phyloP scores from a whole-genome alignment of 2,113 vertebrate genomes.

The Rhinichthys klamathensis region DNA sequence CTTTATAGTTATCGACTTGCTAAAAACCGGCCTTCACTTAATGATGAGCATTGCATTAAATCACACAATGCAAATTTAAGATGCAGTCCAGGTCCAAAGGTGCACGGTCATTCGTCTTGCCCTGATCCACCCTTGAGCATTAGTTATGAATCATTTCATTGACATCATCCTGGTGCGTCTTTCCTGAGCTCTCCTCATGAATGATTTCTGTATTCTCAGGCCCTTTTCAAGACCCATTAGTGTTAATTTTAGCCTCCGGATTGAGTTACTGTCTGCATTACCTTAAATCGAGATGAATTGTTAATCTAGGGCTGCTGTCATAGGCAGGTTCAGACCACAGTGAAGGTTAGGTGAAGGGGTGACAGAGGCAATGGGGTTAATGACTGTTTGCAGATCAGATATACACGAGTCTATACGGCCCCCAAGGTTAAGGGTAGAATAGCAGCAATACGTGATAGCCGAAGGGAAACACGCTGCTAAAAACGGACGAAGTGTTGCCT shows the following conservation, averaged over 20 bases:
- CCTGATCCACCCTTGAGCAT: slow-evolving; percentile 30
- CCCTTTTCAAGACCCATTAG: slow-evolving; percentile 31
- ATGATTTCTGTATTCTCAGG: slow-evolving; percentile 51
- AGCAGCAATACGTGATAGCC: slow-evolving; percentile 33
- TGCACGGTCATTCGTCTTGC: background rate
- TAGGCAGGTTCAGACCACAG: slow-evolving; percentile 46
- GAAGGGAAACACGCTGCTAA: slow-evolving; percentile 61
- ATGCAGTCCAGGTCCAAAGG: background rate
- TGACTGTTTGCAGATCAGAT: slow-evolving; percentile 53
- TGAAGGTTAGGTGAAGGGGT: slow-evolving; percentile 47
- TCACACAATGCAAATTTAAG: background rate
- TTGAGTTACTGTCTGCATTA: slow-evolving; percentile 35
- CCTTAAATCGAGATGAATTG: slow-evolving; percentile 51
- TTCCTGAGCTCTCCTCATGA: slow-evolving; percentile 30
- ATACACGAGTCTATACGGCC: slow-evolving; percentile 5
- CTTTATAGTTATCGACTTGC: too few relatives aligned
- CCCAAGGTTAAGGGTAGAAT: slow-evolving; percentile 39
- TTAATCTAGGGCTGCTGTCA: slow-evolving; percentile 44
- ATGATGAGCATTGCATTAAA: background rate
- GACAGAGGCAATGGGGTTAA: slow-evolving; percentile 42
- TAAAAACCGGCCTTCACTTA: too few relatives aligned
- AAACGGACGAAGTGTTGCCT: slow-evolving; percentile 62
- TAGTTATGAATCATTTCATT: slow-evolving; percentile 46
- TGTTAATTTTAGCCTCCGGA: slow-evolving; percentile 27
- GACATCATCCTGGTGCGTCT: slow-evolving; percentile 37